phyloP scores from a whole-genome alignment of 2,797 vertebrate genomes.

The Scyliorhinus canicula region DNA sequence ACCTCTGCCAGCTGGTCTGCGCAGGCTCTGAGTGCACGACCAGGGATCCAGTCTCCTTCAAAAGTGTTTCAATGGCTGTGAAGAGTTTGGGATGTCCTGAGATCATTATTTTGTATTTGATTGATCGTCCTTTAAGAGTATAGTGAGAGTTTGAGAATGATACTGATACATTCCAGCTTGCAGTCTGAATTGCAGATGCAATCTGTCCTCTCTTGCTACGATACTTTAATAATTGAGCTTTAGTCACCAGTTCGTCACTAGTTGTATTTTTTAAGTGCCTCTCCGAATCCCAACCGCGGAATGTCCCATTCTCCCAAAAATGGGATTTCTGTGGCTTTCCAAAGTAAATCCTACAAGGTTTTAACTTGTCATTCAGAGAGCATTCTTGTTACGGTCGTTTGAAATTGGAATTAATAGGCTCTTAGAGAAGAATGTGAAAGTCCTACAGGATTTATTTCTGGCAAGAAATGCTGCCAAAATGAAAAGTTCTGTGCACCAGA shows the following conservation, averaged over 20 bases:
- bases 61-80: neutral
- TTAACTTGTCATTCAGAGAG: neutral
- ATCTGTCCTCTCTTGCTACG: neutral
- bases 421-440: neutral
- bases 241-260: neutral
- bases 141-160: neutral
- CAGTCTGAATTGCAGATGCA: neutral
- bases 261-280: neutral
- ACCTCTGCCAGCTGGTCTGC: too few species aligned
- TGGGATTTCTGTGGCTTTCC: neutral
- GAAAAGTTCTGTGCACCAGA: neutral
- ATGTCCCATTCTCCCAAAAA: neutral
- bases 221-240: neutral
- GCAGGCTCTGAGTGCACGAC: too few species aligned
- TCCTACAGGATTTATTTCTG: neutral
- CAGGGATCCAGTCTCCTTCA: neutral
- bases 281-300: neutral
- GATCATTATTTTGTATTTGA: neutral
- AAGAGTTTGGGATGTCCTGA: neutral
- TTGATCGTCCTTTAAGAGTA: neutral
- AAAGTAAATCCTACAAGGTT: neutral
- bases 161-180: neutral
- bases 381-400: neutral
- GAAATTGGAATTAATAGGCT: neutral
- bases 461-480: neutral